Evolutionary conservation across 2,888 invertebrate species (phyloP).

Genomic region (Megalurothrips usitatus): DNA sequence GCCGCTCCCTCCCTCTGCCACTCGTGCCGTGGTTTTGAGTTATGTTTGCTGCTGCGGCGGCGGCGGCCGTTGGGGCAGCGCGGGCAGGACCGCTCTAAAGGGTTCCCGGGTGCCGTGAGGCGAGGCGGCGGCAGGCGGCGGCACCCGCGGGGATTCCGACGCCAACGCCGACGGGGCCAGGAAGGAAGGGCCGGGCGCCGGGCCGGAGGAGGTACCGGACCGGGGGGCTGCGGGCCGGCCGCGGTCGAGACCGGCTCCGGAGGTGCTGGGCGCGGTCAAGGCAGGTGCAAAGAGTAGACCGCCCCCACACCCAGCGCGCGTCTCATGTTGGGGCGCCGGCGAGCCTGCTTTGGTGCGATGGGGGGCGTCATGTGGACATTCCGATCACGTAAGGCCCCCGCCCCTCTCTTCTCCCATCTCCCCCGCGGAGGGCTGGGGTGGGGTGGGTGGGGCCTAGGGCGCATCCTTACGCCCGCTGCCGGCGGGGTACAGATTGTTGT

Average conservation of each 20-base stretch:
- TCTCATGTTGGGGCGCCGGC: not conserved
- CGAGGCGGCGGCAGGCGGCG: too few species aligned
- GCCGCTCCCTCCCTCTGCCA: not conserved
- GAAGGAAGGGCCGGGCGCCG: not conserved
- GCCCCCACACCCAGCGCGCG: too few species aligned
- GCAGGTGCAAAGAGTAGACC: too few species aligned
- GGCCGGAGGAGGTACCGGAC: not conserved
- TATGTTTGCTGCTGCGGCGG: not conserved
- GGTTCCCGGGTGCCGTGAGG: too few species aligned
- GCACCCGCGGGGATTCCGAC: too few species aligned
- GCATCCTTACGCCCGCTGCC: not conserved
- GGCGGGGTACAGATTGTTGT: not conserved
- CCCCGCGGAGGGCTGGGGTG: not conserved
- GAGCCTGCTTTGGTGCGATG: not conserved
- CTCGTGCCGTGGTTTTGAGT: not conserved
- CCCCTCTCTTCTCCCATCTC: too few species aligned
- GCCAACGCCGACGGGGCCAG: not conserved
- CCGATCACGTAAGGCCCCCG: slow-evolving; percentile 11
- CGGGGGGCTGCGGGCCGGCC: too few species aligned
- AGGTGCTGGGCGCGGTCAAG: too few species aligned
- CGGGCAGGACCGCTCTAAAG: too few species aligned
- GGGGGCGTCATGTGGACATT: not conserved
- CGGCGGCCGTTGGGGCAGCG: too few species aligned
- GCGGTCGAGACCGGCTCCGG: too few species aligned
- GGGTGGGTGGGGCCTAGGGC: not conserved